Conservation (phyloP, 2,797 vertebrate genomes). For the Gila robusta region DNA sequence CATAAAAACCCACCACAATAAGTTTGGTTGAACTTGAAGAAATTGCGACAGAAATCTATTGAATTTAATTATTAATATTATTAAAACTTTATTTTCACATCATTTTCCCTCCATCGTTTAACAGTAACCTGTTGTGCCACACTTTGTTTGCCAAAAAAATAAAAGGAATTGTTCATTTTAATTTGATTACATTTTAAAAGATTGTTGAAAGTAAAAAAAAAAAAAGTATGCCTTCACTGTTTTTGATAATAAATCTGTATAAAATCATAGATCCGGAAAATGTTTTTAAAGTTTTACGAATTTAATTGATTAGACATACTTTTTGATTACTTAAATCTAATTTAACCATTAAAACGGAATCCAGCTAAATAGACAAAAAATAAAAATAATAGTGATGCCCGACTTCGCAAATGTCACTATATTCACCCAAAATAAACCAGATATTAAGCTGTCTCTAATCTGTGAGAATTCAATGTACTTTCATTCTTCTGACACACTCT, state of each 20-base stretch:
- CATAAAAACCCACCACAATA: neutral
- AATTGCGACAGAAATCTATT: neutral
- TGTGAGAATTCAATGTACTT: neutral
- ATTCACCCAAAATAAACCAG: neutral
- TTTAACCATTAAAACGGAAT: neutral
- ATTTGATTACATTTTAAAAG: neutral
- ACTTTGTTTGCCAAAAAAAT: neutral
- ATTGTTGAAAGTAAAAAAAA: neutral
- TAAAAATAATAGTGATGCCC: too few species aligned
- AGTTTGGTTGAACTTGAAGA: neutral
- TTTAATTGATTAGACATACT: neutral
- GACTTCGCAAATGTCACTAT: neutral
- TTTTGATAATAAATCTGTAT: neutral
- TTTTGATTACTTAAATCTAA: neutral
- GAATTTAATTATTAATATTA: neutral
- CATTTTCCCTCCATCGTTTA: neutral
- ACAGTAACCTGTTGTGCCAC: neutral
- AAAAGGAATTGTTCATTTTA: rapidly evolving
- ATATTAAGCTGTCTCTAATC: neutral
- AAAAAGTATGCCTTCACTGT: neutral
- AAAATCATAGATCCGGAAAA: neutral
- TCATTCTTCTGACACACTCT: neutral
- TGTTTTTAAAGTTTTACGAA: too few species aligned
- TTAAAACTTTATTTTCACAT: neutral
- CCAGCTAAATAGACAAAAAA: neutral